Base-by-base conservation (phyloP, 2,113 vertebrate species). In the Colistium nudipinnis region DNA sequence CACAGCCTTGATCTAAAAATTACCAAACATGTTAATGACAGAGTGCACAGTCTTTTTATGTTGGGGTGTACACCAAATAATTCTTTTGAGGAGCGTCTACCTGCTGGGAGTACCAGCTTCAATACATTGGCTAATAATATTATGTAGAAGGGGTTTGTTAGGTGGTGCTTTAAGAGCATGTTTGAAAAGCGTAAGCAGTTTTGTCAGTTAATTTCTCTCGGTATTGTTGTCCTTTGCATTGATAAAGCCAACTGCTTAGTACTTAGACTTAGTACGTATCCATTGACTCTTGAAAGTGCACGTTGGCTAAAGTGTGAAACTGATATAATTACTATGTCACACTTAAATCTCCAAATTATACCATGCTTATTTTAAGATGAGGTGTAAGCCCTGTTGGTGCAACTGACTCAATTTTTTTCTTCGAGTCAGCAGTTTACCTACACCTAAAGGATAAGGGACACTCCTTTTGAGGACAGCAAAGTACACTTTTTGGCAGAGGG, bases 111-210 rank as follows among this genome's bases (percentile, higher is more conserved):
- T 25, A 47, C 38, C 19, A 41, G 55, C 31, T 44, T 7, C 6
- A 41, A 45, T 48, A 14, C 45, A 44, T 2, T 20, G 38, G 44
- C 31, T 59, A 10, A 31, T 39, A 9, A 43, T n/a, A n/a, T n/a
- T n/a, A 43, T 19, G 35, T 39, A 20, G n/a, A 57, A 27, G 28
- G 59, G 24, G 4, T 55, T 75, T 62, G 45, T 68, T 67, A 41
- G 38, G 38, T 51, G 55, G 20, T 16, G 22, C n/a, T 57, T 9
- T 12, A 25, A n/a, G 6, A 59, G n/a, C 31, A 19, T 22, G 33
- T 41, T 49, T 20, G 22, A 39, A 62, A 60, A 52, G 17, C 24
- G 35, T 3, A 39, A 36, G 36, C 13, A n/a, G 8, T 33, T 16
- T 45, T n/a, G 9, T 48, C 33, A 12, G 22, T 17, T 59, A 12